phyloP scores from a whole-genome alignment of 2,888 invertebrate species.

The Aspidapion aeneum region DNA sequence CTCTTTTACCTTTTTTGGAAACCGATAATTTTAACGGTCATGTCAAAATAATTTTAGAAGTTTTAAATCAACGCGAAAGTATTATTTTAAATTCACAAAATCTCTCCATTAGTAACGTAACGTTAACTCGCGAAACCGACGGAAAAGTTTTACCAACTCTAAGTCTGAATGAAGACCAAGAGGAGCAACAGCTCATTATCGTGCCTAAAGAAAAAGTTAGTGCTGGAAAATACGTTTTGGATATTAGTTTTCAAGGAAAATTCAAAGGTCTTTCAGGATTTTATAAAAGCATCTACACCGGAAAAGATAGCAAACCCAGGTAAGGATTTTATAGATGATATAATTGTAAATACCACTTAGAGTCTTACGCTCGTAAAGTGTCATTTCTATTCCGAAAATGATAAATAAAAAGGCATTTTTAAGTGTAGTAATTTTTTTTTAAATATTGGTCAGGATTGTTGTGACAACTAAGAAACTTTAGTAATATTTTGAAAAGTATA shows the following conservation, averaged over 20 bases:
- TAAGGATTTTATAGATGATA: no score
- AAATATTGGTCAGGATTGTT: no score
- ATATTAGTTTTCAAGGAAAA: conserved; percentile 59
- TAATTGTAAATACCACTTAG: no score
- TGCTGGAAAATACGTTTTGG: conserved; percentile 53
- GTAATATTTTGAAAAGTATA: no score
- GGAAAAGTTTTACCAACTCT: conserved; percentile 27
- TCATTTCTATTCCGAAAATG: no score
- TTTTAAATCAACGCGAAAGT: conserved; percentile 35
- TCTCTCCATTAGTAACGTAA: conserved; percentile 35
- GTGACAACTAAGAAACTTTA: no score
- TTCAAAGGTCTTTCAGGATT: conserved; percentile 67
- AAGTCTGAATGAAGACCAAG: conserved; percentile 35
- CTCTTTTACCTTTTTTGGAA: conserved; percentile 59
- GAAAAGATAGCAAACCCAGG: conserved; percentile 24
- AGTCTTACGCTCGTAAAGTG: no score
- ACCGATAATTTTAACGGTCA: conserved; percentile 57
- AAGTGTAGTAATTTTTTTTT: no score
- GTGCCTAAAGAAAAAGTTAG: conserved; percentile 33
- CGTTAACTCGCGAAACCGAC: conserved; percentile 25
- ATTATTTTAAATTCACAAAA: conserved; percentile 40
- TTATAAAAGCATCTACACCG: conserved; percentile 62
- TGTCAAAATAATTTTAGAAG: conserved; percentile 52
- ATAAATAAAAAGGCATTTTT: no score
- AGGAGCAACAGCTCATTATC: conserved; percentile 38